Conservation (phyloP, 1,140 invertebrate species). For the Hylaeus volcanicus region DNA sequence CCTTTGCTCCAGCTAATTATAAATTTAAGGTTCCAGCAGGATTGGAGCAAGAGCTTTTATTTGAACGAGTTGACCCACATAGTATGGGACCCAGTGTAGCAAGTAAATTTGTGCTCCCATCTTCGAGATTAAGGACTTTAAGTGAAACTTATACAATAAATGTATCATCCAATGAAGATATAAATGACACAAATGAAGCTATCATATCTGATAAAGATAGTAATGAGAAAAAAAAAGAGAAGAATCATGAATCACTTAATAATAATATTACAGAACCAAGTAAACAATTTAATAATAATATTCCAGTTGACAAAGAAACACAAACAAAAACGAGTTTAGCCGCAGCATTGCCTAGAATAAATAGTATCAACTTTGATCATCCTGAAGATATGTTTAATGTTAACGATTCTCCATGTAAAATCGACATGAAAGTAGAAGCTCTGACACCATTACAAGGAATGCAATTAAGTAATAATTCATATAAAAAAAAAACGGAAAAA, state of each 20-base stretch:
- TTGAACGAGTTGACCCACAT: slow-evolving; percentile 48
- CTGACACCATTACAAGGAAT: not conserved
- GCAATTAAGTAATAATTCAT: not conserved
- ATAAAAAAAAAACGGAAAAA: not conserved
- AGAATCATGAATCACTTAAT: too few relatives aligned
- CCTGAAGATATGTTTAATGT: not conserved
- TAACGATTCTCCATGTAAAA: not conserved
- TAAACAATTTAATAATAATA: not conserved
- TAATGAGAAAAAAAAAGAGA: not conserved
- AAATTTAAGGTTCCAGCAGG: slow-evolving; percentile 64
- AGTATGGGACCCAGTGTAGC: slow-evolving; percentile 23
- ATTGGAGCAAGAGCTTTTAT: slow-evolving; percentile 38
- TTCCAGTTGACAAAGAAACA: slow-evolving; percentile 55
- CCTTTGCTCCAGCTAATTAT: slow-evolving; percentile 64
- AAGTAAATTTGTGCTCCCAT: too few relatives aligned
- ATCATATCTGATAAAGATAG: not conserved
- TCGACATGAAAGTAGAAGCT: not conserved
- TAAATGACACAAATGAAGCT: too few relatives aligned
- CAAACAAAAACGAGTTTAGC: slow-evolving; percentile 44
- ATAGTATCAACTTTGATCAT: slow-evolving; percentile 52
- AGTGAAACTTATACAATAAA: not conserved
- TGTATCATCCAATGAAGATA: too few relatives aligned
- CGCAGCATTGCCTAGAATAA: slow-evolving; percentile 53
- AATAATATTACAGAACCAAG: too few relatives aligned
- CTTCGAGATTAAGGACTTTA: not conserved